Percentiles rank a stretch among this genome's conserved stretches.
Evolutionary conservation across 2,797 vertebrate species (phyloP).

Genomic region (Scyliorhinus canicula): DNA sequence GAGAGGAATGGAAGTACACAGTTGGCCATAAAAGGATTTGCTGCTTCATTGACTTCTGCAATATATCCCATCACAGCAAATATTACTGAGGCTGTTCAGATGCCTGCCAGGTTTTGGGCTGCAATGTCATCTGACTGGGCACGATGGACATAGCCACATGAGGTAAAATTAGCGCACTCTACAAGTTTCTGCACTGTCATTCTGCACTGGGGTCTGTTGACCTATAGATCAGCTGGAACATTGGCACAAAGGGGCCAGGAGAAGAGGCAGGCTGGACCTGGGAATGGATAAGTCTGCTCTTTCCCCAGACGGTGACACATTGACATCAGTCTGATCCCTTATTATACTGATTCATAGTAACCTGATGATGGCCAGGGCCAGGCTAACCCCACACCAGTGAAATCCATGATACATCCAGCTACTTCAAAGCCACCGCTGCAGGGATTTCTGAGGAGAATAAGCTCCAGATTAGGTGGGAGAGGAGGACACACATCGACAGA

Average conservation of each 20-base stretch:
- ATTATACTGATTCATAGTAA: not conserved
- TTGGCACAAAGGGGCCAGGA: not conserved
- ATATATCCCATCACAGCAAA: not conserved
- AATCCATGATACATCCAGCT: not conserved
- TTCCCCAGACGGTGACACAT: not conserved
- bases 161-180: not conserved
- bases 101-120: not conserved
- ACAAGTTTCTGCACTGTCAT: not conserved
- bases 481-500: not conserved
- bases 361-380: not conserved
- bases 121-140: not conserved
- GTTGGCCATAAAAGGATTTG: not conserved
- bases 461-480: not conserved
- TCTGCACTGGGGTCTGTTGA: not conserved
- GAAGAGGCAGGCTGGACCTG: not conserved
- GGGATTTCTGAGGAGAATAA: not conserved
- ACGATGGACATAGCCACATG: not conserved
- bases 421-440: too few relatives aligned
- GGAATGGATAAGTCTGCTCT: not conserved
- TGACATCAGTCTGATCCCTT: not conserved
- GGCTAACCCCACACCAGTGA: not conserved
- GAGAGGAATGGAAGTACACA: not conserved
- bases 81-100: not conserved
- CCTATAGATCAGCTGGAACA: not conserved
- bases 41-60: not conserved